Base-by-base conservation (phyloP, 2,113 vertebrate species). In the Bos javanicus region DNA sequence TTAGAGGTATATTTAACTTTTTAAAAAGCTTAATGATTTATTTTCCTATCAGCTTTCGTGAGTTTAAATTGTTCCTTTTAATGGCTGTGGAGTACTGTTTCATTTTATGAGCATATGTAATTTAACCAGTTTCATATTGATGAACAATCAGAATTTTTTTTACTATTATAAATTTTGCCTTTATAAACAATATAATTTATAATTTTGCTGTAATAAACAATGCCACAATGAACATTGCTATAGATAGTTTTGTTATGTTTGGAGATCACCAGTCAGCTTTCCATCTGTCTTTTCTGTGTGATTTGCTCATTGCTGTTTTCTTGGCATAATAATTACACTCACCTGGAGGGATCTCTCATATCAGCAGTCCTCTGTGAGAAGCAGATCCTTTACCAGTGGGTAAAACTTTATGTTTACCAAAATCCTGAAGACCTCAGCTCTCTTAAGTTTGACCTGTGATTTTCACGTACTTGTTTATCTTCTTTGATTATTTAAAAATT, bases 121-220 rank as follows among this genome's bases (percentile, higher is more conserved):
- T 89, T 96, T 95, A 93, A 92, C 81, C 56, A 76, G 33, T 94
- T 90, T 97, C 56, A 83, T 92, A 52, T 64, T 93, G 78, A 71
- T 81, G 43, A 10, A 50, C 36, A 84, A 28, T 92, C 48, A 89
- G 33, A 46, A 56, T 43, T 81, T n/a, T 71, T 92, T 90, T 94
- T 52, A 10, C 81, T 90, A 3, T 92, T 91, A 80, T 5, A 88
- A 67, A 94, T 83, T 56, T 83, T 83, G n/a, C 52, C n/a, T 56
- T 56, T 83, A 83, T 83, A 83, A 83, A 56, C 81, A 56, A 36
- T 83, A 83, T 56, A 36, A 8, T 78, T 76, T 76, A 46, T 46
- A 78, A 56, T 89, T 90, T 94, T 52, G 10, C 86, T 90, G 2
- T 87, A 91, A 80, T 10, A 88, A 83, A 94, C 50, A 94, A 5